Evolutionary conservation across 2,113 vertebrate species (phyloP), one percentile per base, ranked within the genome.

Genomic region (Junco hyemalis): DNA sequence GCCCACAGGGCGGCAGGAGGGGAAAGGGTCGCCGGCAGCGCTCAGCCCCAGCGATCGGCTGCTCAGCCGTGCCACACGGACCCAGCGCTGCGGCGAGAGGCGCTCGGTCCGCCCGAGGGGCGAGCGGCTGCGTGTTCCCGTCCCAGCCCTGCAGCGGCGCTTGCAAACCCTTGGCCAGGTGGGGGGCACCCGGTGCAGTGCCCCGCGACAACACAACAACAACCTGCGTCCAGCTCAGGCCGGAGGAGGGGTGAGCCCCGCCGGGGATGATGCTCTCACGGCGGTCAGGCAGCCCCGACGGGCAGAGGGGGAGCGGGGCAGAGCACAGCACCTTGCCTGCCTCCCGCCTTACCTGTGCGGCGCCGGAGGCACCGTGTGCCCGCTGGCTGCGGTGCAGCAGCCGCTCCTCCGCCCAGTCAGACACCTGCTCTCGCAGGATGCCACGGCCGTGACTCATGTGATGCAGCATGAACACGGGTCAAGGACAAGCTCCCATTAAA

Each of bases 331-430:
- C 14, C 0, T 12, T 1, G 12, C 38, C 45, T 1, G 1, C 1
- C 7, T 4, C 1, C 17, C 20, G 1, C 7, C 1, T 0, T 6
- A 6, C 53, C 44, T 6, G 1, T 0, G 33, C 26, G 11, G 38
- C 56, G 1, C 26, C 2, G 60, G 9, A n/a, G 36, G 56, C 26
- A 2, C 38, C 7, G 35, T 1, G 24, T 7, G 36, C 1, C 0
- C 6, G 5, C 31, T 12, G 2, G 1, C 2, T 2, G 38, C 1
- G 3, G 5, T 1, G 40, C 38, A 3, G 65, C 29, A 20, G 64
- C 47, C 25, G 5, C 60, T 33, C 59, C 0, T 14, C 31, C n/a
- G 28, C 65, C 15, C 51, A 2, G 25, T 50, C 51, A 1, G 29
- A 11, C 47, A 8, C 14, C 79, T 36, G 82, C 74, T 21, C 38